Base-by-base conservation (phyloP, 2,888 invertebrate species). In the Xanthorhoe designata region DNA sequence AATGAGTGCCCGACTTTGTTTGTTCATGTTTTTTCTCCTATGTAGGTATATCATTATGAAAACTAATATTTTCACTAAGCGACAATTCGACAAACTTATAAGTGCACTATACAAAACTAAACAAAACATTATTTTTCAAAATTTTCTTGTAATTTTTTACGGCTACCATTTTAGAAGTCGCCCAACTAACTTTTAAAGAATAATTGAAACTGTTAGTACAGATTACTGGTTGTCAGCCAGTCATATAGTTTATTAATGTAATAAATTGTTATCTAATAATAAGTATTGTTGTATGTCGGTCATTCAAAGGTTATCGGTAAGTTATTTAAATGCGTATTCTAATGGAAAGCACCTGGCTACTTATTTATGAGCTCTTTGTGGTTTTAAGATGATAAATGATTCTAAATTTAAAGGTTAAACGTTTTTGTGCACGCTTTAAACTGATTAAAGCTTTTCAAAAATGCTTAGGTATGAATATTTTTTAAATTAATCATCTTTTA, bases 301-400 rank as follows among this genome's bases (percentile, higher is more conserved):
- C 45, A 15, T 8, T 17, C 15, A 61, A 54, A 66, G 61, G 71
- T 73, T 71, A 73, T 69, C 69, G 63, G 38, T 63, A 47, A 59
- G 32, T 55, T 32, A 53, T 64, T 66, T 64, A 45, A 68, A 62
- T 69, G 66, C 59, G 19, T 49, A 56, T 58, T 59, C 57, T 65
- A 60, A 61, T 65, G 32, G 35, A 49, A 57, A 64, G 69, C 69
- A 68, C 70, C 70, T 72, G 71, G 69, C 35, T 64, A 19, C 61
- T 62, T 54, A 66, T 59, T 64, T 59, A 61, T 66, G 61, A 59
- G 29, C 50, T 10, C 49, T 59, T 65, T 64, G 17, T 19, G 47
- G 52, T 38, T 57, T 29, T 60, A 57, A 15, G 45, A 61, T 66
- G 66, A 69, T 67, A 55, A 58, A 69, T 65, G 42, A 52, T 55